A percentile compares a stretch with the other conserved stretches of the same genome.
phyloP scores from a whole-genome alignment of 2,797 vertebrate species.

The Typhlichthys eigenmanni region DNA sequence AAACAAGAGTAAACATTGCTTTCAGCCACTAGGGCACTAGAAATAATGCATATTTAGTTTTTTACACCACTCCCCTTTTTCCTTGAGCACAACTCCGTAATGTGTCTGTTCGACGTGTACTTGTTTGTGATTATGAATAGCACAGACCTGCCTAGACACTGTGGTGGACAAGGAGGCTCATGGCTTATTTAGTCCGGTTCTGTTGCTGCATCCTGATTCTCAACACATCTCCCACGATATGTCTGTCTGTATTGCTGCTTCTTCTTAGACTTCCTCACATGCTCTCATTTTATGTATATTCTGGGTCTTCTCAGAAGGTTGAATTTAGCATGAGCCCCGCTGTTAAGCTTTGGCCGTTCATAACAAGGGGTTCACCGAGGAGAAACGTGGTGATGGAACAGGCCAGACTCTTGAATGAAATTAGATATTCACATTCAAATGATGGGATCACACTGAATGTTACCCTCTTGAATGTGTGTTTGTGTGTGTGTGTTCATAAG shows the following conservation, averaged over 20 bases:
- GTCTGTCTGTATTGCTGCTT: background rate
- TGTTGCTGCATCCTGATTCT: constrained; percentile 18
- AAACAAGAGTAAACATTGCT: no score
- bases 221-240: background rate
- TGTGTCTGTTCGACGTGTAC: constrained; percentile 22
- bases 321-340: constrained; percentile 58
- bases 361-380: constrained; percentile 26
- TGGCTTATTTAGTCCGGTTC: constrained; percentile 51
- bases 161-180: constrained; percentile 32
- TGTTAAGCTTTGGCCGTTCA: constrained; percentile 45
- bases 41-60: no score
- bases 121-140: background rate
- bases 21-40: no score
- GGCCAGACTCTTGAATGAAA: constrained; percentile 14
- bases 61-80: no score
- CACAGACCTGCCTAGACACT: constrained; percentile 9
- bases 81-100: background rate
- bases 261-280: background rate
- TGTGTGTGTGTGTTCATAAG: constrained; percentile 1
- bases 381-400: constrained; percentile 16
- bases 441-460: constrained; percentile 39
- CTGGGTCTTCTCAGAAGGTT: constrained; percentile 34
- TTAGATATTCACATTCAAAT: constrained; percentile 41
- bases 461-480: constrained; percentile 1
- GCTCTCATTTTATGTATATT: constrained; percentile 1